Conservation (phyloP, 2,888 invertebrate genomes). For the Eupithecia dodoneata region DNA sequence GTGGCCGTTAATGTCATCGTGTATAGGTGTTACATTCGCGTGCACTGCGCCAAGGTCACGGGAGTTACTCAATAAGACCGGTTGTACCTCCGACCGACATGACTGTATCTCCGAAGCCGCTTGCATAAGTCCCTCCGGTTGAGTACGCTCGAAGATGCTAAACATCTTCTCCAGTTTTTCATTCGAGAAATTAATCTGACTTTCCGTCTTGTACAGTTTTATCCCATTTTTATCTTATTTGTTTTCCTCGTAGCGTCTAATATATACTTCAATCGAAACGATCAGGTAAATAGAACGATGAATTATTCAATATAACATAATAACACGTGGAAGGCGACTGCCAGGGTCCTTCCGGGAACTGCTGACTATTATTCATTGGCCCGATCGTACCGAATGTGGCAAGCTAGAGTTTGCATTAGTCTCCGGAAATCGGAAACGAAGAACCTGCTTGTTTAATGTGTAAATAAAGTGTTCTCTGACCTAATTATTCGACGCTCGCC, state of each 20-base stretch:
- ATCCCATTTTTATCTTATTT: slow-evolving; percentile 25
- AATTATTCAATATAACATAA: slow-evolving; percentile 23
- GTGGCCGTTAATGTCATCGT: slow-evolving; percentile 57
- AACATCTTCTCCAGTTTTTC: slow-evolving; percentile 37
- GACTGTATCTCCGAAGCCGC: slow-evolving; percentile 36
- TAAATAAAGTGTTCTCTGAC: slow-evolving; percentile 24
- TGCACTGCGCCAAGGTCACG: slow-evolving; percentile 71
- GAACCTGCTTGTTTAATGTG: slow-evolving; percentile 25
- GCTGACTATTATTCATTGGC: slow-evolving; percentile 16
- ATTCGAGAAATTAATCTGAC: slow-evolving; percentile 26
- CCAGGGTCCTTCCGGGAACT: slow-evolving; percentile 20
- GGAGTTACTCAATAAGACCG: slow-evolving; percentile 70
- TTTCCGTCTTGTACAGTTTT: slow-evolving; percentile 14
- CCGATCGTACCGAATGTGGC: slow-evolving; percentile 16
- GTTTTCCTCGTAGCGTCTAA: slow-evolving; percentile 16
- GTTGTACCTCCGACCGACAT: slow-evolving; percentile 55
- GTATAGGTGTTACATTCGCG: slow-evolving; percentile 58
- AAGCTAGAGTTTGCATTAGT: slow-evolving; percentile 10
- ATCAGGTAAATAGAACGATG: slow-evolving; percentile 27
- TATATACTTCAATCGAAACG: slow-evolving; percentile 16
- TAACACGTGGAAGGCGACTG: slow-evolving; percentile 8
- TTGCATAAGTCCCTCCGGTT: slow-evolving; percentile 71
- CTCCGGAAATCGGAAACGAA: slow-evolving; percentile 24
- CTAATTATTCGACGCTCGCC: slow-evolving; percentile 10
- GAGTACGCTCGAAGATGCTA: slow-evolving; percentile 44